A percentile compares a stretch with the other conserved stretches of the same genome.
Conservation (phyloP, 2,113 vertebrate species). For the Recurvirostra avosetta region DNA sequence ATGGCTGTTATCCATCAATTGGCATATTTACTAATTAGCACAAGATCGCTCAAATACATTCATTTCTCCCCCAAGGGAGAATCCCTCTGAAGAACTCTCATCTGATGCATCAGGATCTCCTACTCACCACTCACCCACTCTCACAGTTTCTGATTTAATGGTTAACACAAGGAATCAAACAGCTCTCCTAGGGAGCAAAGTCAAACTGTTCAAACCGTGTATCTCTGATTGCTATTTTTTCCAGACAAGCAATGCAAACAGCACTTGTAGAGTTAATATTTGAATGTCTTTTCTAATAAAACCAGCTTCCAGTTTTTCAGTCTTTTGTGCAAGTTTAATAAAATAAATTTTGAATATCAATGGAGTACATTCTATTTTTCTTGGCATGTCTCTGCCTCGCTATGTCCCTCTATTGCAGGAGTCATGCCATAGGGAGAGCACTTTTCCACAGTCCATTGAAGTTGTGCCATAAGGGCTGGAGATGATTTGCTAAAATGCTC, state of each 20-base stretch:
- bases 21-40: conserved; percentile 11
- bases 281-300: conserved; percentile 68
- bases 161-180: conserved; percentile 33
- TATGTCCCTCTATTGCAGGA: conserved; percentile 74
- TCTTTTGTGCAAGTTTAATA: conserved; percentile 90
- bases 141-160: conserved; percentile 36
- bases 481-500: conserved; percentile 94
- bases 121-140: background rate
- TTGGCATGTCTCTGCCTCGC: conserved; percentile 82
- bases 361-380: conserved; percentile 92
- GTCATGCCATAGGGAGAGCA: conserved; percentile 86
- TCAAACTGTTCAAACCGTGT: background rate
- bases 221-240: background rate
- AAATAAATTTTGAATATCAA: conserved; percentile 97
- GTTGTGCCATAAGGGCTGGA: conserved; percentile 91
- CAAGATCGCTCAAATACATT: background rate
- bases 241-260: background rate
- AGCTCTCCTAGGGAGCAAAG: background rate
- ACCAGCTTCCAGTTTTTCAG: conserved; percentile 62
- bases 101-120: background rate
- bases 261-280: conserved; percentile 64
- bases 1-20: background rate
- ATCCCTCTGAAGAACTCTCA: background rate
- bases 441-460: conserved; percentile 91
- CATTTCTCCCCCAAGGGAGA: background rate